Evolutionary conservation across 1,140 invertebrate species (phyloP), one percentile per base, ranked within the genome.

Genomic region (Hyphantria cunea): DNA sequence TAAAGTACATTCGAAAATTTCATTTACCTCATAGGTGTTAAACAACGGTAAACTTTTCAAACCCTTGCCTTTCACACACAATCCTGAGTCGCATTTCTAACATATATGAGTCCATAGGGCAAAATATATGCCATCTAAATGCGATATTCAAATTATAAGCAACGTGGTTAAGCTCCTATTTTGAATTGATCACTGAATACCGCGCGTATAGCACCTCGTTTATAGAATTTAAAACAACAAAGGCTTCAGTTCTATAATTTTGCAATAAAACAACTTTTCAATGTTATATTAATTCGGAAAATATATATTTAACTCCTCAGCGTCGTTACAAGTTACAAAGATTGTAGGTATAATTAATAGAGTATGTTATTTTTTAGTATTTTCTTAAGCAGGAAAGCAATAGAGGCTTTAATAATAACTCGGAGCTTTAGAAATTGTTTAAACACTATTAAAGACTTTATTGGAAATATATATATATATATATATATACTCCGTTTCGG

Each of bases 141-240:
- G 66, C 76, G 76, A 66, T 80, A 82, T 84, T 84, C 82, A 83
- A 82, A 86, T 86, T 82, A 70, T 77, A 80, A 74, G 69, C 72
- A 76, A 72, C 75, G 71, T 68, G 51, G 76, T 63, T 70, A 68
- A 78, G 67, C 72, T 68, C 51, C 64, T 66, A 72, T 69, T 70
- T 69, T 80, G 76, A 82, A 85, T 84, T 81, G 82, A 85, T 84
- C 69, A 67, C 62, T 67, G 61, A 71, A 62, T 67, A 67, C 51
- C 32, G 41, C 17, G 31, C 42, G 39, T 54, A 37, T 52, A n/a
- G 42, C 42, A 25, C 31, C 53, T 47, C 41, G 44, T 47, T 31
- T 42, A 25, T 55, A 42, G 12, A 33, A 55, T 55, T 54, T 54
- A n/a, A 13, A 47, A 15, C 31, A 45, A 41, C 31, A 45, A 13